Evolutionary conservation across 2,797 vertebrate species (phyloP).

Genomic region (Melanotaenia parkinsoni): DNA sequence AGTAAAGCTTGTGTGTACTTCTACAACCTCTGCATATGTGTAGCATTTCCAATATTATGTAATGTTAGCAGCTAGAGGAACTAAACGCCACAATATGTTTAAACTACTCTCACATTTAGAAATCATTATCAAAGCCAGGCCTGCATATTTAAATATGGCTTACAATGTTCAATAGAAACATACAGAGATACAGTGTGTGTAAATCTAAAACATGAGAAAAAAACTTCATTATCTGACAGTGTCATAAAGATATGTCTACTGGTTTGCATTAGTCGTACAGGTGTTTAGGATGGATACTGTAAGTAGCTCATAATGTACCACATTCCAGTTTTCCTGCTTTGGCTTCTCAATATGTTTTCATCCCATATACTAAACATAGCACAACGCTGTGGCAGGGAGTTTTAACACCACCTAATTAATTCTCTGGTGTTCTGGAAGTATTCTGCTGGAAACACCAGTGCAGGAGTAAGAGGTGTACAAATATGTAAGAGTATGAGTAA

Average conservation of each 20-base stretch:
- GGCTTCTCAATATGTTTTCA: neutral
- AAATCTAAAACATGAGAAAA: too few species aligned
- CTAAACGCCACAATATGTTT: too few species aligned
- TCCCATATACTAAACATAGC: slow-evolving; percentile 13
- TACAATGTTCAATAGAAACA: too few species aligned
- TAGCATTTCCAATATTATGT: too few species aligned
- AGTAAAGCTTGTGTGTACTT: too few species aligned
- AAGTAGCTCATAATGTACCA: neutral
- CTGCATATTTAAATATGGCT: too few species aligned
- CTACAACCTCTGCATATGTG: too few species aligned
- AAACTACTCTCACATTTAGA: too few species aligned
- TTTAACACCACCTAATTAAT: neutral
- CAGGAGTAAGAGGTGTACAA: neutral
- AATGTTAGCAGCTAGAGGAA: too few species aligned
- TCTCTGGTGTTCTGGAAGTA: neutral
- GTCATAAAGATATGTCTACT: neutral
- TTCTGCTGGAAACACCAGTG: neutral
- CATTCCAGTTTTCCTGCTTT: neutral
- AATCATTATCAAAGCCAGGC: too few species aligned
- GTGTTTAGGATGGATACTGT: neutral
- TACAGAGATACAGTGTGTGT: too few species aligned
- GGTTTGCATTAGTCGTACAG: neutral
- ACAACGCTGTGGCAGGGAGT: neutral
- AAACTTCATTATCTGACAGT: too few species aligned
- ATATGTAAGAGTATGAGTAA: neutral